Conservation (phyloP, 2,888 invertebrate genomes). For the Macrosiphum euphorbiae region DNA sequence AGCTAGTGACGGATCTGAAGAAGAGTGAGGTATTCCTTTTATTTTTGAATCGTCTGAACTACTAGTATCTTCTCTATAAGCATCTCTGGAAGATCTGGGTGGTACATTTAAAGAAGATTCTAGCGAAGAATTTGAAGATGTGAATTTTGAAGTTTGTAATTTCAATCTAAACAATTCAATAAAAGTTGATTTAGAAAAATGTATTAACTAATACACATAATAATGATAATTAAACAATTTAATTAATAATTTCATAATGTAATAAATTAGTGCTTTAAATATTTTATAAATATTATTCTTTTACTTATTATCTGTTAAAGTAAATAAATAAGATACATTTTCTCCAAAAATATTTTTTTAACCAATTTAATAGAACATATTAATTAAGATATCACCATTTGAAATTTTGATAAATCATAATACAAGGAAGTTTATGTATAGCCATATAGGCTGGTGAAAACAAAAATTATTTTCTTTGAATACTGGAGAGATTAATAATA, state of each 20-base stretch:
- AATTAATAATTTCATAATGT: background rate
- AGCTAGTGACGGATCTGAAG: constrained; percentile 37
- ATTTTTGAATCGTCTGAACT: constrained; percentile 27
- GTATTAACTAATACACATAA: background rate
- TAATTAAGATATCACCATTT: background rate
- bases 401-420: background rate
- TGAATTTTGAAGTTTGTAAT: constrained; percentile 32
- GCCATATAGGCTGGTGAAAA: background rate
- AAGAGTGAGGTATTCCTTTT: background rate
- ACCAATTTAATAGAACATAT: too few species aligned
- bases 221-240: background rate
- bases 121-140: constrained; percentile 44
- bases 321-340: background rate
- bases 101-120: constrained; percentile 14
- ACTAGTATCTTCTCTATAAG: background rate
- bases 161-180: constrained; percentile 24
- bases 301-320: background rate
- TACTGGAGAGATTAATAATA: background rate
- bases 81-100: background rate
- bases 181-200: background rate
- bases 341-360: background rate
- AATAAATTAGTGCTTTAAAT: background rate
- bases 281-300: background rate
- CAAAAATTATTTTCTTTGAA: too few species aligned
- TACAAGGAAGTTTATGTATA: background rate